Conservation (phyloP, 2,797 vertebrate species). For the Tragelaphus oryx region DNA sequence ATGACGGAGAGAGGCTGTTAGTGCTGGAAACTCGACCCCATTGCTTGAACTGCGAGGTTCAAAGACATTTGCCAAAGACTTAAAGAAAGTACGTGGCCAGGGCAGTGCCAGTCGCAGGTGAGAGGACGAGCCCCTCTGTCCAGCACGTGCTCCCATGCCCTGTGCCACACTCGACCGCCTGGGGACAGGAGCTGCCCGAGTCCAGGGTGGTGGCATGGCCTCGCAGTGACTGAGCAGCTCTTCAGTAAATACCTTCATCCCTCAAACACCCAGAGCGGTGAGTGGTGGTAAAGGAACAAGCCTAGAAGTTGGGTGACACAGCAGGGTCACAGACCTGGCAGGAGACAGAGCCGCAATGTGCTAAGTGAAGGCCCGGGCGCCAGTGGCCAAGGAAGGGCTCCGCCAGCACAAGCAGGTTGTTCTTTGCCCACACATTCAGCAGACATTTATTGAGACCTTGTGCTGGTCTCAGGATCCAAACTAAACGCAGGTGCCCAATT, state of each 20-base stretch:
- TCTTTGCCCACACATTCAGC: rapidly evolving
- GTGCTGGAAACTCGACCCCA: rapidly evolving
- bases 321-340: no score
- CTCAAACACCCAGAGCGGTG: not conserved
- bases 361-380: not conserved
- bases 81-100: not conserved
- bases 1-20: not conserved
- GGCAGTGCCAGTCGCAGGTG: not conserved
- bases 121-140: not conserved
- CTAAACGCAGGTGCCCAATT: not conserved
- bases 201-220: not conserved
- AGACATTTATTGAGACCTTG: not conserved
- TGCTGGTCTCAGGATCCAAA: not conserved
- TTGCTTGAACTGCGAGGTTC: not conserved
- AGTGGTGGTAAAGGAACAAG: not conserved
- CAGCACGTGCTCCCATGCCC: rapidly evolving
- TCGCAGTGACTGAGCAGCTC: not conserved
- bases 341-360: rapidly evolving
- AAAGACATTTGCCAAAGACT: not conserved
- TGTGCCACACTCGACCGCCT: not conserved
- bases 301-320: rapidly evolving
- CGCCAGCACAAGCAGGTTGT: not conserved
- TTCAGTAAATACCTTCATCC: no score
- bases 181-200: not conserved
- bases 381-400: rapidly evolving